phyloP scores from a whole-genome alignment of 2,113 vertebrate species.

The Tragelaphus scriptus region DNA sequence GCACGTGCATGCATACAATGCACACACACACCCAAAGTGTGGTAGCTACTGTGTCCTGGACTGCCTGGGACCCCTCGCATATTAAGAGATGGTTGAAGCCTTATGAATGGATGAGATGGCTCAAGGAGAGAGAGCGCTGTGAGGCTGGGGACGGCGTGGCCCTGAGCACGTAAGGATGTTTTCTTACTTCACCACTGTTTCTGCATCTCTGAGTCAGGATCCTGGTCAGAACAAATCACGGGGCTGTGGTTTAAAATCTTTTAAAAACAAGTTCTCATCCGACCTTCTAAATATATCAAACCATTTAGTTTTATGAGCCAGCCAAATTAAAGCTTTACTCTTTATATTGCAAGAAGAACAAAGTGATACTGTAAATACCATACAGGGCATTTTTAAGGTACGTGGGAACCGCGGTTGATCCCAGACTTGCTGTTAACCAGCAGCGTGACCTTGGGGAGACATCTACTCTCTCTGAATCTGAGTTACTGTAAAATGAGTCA shows the following conservation, averaged over 20 bases:
- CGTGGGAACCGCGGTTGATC: neutral
- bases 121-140: accelerated
- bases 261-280: neutral
- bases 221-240: neutral
- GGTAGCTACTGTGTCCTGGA: accelerated
- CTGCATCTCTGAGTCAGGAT: neutral
- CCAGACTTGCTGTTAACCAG: neutral
- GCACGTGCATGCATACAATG: accelerated
- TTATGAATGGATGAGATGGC: neutral
- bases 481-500: neutral
- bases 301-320: neutral
- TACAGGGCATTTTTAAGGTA: neutral
- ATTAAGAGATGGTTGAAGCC: neutral
- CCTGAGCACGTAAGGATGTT: neutral
- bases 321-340: neutral
- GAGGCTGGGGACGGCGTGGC: neutral
- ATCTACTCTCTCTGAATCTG: neutral
- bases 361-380: neutral
- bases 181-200: neutral
- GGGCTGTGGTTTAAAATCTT: neutral
- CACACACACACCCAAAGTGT: accelerated
- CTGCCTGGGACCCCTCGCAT: neutral
- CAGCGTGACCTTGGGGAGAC: neutral
- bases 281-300: neutral
- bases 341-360: neutral